Evolutionary conservation across 2,797 vertebrate species (phyloP).

Genomic region (Octomys mimax): DNA sequence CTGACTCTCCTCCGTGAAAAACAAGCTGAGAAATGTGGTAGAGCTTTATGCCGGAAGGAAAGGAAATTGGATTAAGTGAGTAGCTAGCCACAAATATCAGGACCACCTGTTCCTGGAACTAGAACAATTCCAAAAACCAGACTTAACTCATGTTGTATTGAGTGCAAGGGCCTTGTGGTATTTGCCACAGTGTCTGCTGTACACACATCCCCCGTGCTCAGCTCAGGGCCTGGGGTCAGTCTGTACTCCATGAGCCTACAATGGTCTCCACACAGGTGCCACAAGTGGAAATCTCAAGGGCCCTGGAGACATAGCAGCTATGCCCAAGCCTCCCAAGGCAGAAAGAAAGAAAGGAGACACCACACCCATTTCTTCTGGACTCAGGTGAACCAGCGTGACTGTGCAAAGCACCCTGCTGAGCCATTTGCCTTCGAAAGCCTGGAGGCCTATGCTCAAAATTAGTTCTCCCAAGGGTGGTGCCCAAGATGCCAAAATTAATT

Average conservation of each 20-base stretch:
- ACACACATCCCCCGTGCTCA: background rate
- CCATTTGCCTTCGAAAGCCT: background rate
- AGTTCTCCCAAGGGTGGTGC: background rate
- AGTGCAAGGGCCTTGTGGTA: background rate
- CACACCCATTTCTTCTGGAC: background rate
- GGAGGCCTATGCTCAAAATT: conserved; percentile 23
- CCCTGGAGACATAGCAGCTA: background rate
- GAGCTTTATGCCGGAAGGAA: background rate
- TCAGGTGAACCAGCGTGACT: background rate
- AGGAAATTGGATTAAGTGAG: background rate
- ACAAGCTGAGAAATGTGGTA: background rate
- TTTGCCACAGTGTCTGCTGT: background rate
- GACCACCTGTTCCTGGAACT: background rate
- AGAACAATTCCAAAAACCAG: background rate
- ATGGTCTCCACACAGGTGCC: background rate
- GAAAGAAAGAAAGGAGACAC: background rate
- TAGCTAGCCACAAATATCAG: background rate
- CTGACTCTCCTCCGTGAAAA: background rate
- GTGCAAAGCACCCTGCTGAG: background rate
- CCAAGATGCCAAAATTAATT: conserved; percentile 25
- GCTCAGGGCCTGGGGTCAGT: background rate
- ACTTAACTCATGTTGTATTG: background rate
- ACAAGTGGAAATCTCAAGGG: background rate
- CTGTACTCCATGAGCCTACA: background rate
- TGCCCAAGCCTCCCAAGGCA: background rate